Percentiles rank a stretch among this genome's conserved stretches.
These are phyloP conservation scores for Riparia riparia DNA, from an alignment of 2,113 vertebrate genomes.

Conservation along the genomic window DNA sequence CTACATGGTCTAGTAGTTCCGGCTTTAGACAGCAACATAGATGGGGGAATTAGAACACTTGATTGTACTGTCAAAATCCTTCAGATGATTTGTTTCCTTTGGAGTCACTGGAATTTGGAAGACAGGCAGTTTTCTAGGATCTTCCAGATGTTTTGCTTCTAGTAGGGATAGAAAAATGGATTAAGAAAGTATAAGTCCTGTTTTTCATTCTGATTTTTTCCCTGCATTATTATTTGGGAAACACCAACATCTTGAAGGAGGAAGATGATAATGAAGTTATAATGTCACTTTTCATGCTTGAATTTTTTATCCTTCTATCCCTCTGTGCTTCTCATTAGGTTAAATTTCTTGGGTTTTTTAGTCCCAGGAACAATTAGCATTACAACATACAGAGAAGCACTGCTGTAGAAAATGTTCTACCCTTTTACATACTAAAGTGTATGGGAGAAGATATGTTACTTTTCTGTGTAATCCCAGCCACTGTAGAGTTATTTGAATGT, in stretches of 20 bases:
- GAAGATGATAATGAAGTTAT: not conserved
- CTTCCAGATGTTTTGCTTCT: conserved; percentile 26
- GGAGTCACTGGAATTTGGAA: not conserved
- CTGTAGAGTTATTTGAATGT: not conserved
- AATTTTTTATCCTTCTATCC: not conserved
- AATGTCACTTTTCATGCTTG: not conserved
- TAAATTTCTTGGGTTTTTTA: not conserved
- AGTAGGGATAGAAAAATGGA: not conserved
- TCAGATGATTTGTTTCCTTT: not conserved
- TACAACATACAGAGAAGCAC: not conserved
- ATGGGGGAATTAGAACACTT: not conserved
- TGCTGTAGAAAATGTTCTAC: not conserved
- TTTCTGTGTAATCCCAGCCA: not conserved
- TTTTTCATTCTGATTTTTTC: not conserved
- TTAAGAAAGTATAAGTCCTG: not conserved
- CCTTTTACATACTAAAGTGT: not conserved
- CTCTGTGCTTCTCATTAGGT: not conserved
- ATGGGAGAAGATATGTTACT: not conserved
- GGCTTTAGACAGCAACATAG: not conserved
- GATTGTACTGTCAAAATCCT: not conserved
- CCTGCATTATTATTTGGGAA: not conserved
- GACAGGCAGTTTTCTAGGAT: conserved; percentile 1
- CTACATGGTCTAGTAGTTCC: not conserved
- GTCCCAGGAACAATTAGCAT: not conserved
- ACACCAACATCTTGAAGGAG: not conserved